Base-by-base conservation (phyloP, 2,113 vertebrate species). In the Columba janthina region DNA sequence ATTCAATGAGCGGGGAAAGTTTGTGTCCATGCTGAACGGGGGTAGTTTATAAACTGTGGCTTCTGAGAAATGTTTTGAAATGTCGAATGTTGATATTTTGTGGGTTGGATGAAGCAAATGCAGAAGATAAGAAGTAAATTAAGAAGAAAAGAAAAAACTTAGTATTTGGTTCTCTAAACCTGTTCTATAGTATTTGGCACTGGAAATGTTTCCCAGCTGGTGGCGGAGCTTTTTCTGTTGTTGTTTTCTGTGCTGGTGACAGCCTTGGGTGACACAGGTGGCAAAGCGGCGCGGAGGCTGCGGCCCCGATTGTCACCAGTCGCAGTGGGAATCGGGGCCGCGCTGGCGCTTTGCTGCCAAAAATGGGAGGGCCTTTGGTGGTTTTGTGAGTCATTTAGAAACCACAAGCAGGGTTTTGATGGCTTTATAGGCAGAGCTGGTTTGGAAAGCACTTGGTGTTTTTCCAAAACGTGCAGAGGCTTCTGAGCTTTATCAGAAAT, bases 361-460 rank as follows among this genome's bases (percentile, higher is more conserved):
- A 76, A 88, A 15, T 22, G 86, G 73, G 62, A 74, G 83, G 31
- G 71, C 65, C 12, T 14, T 67, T 29, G 10, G 91, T 61, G 95
- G 93, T 81, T 97, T 97, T 80, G 88, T 91, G 89, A 89, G 48
- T 57, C 60, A 92, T 57, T 94, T 70, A 88, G 79, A 96, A 94
- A 96, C 94, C 92, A 93, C 93, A 81, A 36, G 78, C 87, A 93
- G 58, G 69, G 86, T 66, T 96, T 92, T 94, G 69, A 79, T 94
- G 89, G 83, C 72, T 95, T 96, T 86, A 42, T 64, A 88, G 95
- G 72, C 75, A 89, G 83, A 60, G 77, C 58, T 88, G 42, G 2
- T 64, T 89, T 74, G 57, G 85, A 62, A 77, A 95, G 92, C 36
- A 79, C 65, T 93, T 20, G 4, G 42, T 62, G 34, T 90, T 86